A percentile compares a stretch with the other conserved stretches of the same genome.
These are phyloP conservation scores for Cyprichromis sp. DNA, from an alignment of 2,113 vertebrate genomes.

Conservation along the genomic window DNA sequence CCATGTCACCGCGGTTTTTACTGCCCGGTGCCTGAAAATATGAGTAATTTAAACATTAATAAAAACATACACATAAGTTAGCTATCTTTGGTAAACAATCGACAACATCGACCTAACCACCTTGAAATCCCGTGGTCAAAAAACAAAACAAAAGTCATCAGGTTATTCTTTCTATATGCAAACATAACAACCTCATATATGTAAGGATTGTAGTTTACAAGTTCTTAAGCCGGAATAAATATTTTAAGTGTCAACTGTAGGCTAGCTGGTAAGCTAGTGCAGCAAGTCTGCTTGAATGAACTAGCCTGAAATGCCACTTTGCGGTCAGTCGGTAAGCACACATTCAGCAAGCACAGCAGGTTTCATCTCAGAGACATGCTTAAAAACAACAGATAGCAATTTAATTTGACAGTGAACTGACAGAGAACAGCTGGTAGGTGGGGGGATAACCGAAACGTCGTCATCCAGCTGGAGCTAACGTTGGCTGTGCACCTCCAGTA, in stretches of 20 bases:
- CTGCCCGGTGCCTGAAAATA: constrained; percentile 14
- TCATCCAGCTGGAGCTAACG: constrained; percentile 51
- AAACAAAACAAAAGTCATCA: neutral
- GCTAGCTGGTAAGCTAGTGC: constrained; percentile 13
- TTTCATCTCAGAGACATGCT: neutral
- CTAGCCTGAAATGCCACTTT: constrained; percentile 1
- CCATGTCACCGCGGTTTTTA: constrained; percentile 26
- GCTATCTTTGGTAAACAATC: neutral
- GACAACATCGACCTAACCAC: neutral
- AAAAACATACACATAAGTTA: neutral
- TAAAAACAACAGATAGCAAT: neutral
- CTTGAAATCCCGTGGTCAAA: neutral
- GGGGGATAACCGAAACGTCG: constrained; percentile 26
- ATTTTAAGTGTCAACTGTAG: neutral
- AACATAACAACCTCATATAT: neutral
- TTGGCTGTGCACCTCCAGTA: neutral
- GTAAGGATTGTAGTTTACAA: neutral
- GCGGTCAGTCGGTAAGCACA: neutral
- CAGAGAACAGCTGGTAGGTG: neutral
- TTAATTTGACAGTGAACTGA: neutral
- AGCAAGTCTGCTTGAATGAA: constrained; percentile 42
- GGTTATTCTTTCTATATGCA: neutral
- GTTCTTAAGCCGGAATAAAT: neutral
- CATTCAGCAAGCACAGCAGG: neutral
- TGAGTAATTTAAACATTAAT: neutral